Evolutionary conservation across 1,140 invertebrate species (phyloP).

Genomic region (Diorhabda carinulata): DNA sequence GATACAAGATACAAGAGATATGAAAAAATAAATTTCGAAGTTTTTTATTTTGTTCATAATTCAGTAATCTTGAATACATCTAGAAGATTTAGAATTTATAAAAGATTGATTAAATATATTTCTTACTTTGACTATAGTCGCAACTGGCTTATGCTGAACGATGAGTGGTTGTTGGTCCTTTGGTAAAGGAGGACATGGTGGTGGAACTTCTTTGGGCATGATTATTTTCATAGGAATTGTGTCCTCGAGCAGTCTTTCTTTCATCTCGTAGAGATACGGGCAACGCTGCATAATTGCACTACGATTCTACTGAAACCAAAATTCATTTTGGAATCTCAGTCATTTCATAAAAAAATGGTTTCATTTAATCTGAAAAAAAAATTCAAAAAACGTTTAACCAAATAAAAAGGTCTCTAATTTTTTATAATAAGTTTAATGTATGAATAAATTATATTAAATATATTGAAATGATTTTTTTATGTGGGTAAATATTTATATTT

Average conservation of each 20-base stretch:
- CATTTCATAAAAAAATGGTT: background rate
- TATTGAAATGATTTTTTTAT: too few relatives aligned
- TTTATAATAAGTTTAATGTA: too few relatives aligned
- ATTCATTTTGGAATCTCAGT: constrained; percentile 2
- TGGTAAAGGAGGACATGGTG: constrained; percentile 48
- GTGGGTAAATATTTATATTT: too few relatives aligned
- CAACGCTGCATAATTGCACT: constrained; percentile 72
- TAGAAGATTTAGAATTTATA: too few relatives aligned
- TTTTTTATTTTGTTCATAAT: too few relatives aligned
- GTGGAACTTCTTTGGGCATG: constrained; percentile 38
- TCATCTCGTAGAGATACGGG: constrained; percentile 87
- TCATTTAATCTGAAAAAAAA: background rate
- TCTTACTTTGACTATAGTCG: constrained; percentile 78
- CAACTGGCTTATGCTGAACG: constrained; percentile 64
- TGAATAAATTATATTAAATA: too few relatives aligned
- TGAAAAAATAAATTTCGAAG: too few relatives aligned
- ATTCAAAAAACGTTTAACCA: background rate
- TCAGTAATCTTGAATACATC: too few relatives aligned
- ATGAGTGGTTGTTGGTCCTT: constrained; percentile 58
- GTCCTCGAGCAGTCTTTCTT: constrained; percentile 71
- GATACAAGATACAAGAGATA: too few relatives aligned
- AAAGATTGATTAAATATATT: background rate
- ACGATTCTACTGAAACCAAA: constrained; percentile 33
- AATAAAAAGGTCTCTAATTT: too few relatives aligned
- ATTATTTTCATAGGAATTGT: constrained; percentile 42